A percentile compares a stretch with the other conserved stretches of the same genome.
Evolutionary conservation across 2,797 vertebrate genomes (phyloP).

Genomic region (Carapus acus): DNA sequence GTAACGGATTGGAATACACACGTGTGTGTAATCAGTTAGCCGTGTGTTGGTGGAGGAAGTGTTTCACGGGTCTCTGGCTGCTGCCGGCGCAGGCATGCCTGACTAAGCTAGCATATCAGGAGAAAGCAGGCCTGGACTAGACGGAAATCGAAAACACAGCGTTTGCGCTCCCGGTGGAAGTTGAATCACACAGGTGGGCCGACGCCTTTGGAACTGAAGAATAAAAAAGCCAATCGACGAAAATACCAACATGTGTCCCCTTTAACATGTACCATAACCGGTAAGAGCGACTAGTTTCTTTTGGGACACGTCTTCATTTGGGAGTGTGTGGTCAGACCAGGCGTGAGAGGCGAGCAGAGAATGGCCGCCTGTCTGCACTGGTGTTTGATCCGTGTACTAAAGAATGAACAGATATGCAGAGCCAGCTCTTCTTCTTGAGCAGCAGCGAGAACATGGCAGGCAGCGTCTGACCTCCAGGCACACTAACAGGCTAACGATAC

Average conservation of each 20-base stretch:
- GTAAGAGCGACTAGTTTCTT: conserved; percentile 7
- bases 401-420: conserved; percentile 54
- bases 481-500: conserved; percentile 72
- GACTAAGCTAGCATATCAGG: background rate
- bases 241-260: no score
- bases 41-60: background rate
- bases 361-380: conserved; percentile 14
- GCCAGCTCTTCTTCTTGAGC: conserved; percentile 41
- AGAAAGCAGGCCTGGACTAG: no score
- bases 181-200: background rate
- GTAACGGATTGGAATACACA: background rate
- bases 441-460: conserved; percentile 64
- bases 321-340: no score
- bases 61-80: background rate
- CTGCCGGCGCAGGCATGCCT: background rate
- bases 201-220: no score
- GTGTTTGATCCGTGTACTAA: conserved; percentile 53
- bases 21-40: background rate
- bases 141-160: no score
- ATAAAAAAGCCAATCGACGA: no score
- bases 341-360: conserved; percentile 20
- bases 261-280: background rate
- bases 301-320: background rate
- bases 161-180: no score
- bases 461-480: conserved; percentile 69